A percentile compares a stretch with the other conserved stretches of the same genome.
phyloP scores from a whole-genome alignment of 92 coral and sea anemone species.

The Zoanthus gigantus region DNA sequence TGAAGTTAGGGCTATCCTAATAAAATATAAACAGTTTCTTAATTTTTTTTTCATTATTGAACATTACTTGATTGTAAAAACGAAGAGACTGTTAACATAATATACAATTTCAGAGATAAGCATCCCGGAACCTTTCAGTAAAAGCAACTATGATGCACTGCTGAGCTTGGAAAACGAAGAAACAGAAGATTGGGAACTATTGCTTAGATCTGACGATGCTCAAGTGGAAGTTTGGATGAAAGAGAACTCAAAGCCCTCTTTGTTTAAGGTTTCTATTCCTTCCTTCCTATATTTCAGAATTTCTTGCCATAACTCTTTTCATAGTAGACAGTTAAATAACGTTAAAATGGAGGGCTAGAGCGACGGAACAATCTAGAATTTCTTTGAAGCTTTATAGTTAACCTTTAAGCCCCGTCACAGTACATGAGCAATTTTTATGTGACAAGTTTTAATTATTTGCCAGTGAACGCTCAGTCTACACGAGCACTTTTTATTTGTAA shows the following conservation, averaged over 20 bases:
- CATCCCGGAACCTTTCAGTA: conserved; percentile 33
- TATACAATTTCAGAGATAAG: neutral
- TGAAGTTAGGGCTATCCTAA: too few relatives aligned
- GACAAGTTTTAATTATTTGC: too few relatives aligned
- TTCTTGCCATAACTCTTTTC: neutral
- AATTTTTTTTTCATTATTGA: too few relatives aligned
- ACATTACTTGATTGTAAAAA: neutral
- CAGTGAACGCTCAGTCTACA: too few relatives aligned
- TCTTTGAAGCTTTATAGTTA: too few relatives aligned
- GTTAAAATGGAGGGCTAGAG: too few relatives aligned
- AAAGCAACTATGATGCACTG: conserved; percentile 18
- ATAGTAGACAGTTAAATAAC: too few relatives aligned
- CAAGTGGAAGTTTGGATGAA: conserved; percentile 40
- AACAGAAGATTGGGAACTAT: conserved; percentile 35
- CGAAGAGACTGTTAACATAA: neutral
- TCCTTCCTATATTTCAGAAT: neutral
- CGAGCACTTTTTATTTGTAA: too few relatives aligned
- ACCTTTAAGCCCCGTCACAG: too few relatives aligned
- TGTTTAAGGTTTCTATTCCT: conserved; percentile 21
- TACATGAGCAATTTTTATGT: too few relatives aligned
- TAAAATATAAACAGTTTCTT: too few relatives aligned
- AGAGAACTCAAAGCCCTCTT: conserved; percentile 13
- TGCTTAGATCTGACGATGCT: conserved; percentile 36
- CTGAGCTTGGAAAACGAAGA: conserved; percentile 19
- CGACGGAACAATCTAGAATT: too few relatives aligned